Evolutionary conservation across 2,888 invertebrate genomes (phyloP), one percentile per base, ranked within the genome.

Genomic region (Elaeidobius kamerunicus): DNA sequence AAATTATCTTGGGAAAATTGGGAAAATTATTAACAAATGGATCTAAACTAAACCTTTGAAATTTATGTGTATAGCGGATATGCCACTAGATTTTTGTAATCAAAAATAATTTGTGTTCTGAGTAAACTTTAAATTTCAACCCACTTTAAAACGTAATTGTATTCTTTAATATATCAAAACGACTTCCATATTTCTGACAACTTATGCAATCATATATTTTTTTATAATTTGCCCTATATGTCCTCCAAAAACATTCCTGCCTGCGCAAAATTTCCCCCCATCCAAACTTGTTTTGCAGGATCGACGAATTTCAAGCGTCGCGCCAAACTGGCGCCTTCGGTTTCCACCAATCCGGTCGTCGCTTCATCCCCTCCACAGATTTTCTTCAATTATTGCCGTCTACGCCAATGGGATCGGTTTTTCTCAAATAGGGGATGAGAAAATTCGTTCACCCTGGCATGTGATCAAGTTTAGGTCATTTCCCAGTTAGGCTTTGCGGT

Each of bases 381-480:
- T 36, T 46, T 51, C 35, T 44, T 44, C 19, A 28, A 38, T 28
- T 19, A 35, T 47, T 47, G 16, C 35, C 14, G 45, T 30, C 34
- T 46, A 46, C 52, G 39, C 55, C 55, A 55, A 55, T 55, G 44
- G 47, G 52, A 47, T 38, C 32, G 47, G 52, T 36, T 52, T 52
- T 55, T 44, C 45, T 27, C 30, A 12, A 18, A 19, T 35, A 44
- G 43, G 51, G 52, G 48, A 38, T 45, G 52, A 50, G 56, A 30
- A 48, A 56, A 52, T 48, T 44, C 56, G 48, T 52, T 56, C 56
- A 56, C 56, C 53, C 56, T 50, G 56, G 50, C 56, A 50, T 53
- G 56, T 53, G 52, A 56, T 53, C 56, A 50, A 53, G 56, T 56
- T 56, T 49, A 41, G 49, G 49, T 46, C 56, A 56, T 56, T 56